Evolutionary conservation across 2,888 invertebrate genomes (phyloP).

Genomic region (Baccha elongata): DNA sequence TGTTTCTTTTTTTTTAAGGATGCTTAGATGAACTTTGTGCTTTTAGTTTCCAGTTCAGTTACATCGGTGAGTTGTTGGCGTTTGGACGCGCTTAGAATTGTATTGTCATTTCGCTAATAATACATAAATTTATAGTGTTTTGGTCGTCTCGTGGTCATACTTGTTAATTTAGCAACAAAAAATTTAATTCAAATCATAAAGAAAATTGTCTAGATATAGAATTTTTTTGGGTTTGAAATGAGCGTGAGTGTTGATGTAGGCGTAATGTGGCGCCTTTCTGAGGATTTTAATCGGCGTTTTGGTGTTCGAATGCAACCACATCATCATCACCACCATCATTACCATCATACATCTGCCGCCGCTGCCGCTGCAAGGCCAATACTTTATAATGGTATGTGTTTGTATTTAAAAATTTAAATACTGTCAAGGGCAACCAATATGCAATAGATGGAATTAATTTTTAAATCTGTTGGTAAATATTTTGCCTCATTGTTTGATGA

Average conservation of each 20-base stretch:
- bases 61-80: conserved; percentile 51
- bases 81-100: conserved; percentile 56
- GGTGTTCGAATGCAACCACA: conserved; percentile 81
- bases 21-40: conserved; percentile 61
- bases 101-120: not conserved
- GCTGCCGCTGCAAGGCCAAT: conserved; percentile 78
- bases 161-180: conserved; percentile 30
- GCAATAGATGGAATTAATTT: not conserved
- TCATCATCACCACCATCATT: conserved; percentile 77
- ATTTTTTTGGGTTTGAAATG: conserved; percentile 75
- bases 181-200: conserved; percentile 50
- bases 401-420: not conserved
- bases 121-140: not conserved
- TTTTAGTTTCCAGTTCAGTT: conserved; percentile 61
- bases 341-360: conserved; percentile 75
- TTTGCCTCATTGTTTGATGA: too few relatives aligned
- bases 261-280: conserved; percentile 83
- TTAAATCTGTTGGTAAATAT: too few relatives aligned
- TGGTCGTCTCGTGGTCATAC: not conserved
- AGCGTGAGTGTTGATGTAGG: conserved; percentile 83
- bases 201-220: conserved; percentile 4
- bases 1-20: conserved; percentile 50
- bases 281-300: conserved; percentile 82
- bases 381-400: conserved; percentile 78
- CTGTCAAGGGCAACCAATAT: not conserved